Evolutionary conservation across 2,888 invertebrate genomes (phyloP).

Genomic region (Latrodectus hesperus): DNA sequence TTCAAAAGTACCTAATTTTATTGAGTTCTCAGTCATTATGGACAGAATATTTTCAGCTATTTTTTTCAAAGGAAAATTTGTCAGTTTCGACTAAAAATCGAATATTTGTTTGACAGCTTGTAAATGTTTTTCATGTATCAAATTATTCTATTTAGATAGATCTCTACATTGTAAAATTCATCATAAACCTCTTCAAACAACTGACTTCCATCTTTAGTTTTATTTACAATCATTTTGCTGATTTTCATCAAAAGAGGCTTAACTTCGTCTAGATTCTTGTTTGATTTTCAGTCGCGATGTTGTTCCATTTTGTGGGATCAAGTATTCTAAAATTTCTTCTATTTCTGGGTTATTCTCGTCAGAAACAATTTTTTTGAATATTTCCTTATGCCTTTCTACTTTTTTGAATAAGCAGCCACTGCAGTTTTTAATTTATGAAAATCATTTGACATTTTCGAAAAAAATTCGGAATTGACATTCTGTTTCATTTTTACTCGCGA

Average conservation of each 20-base stretch:
- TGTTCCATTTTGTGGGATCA: too few relatives aligned
- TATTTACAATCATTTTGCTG: background rate
- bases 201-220: background rate
- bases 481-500: background rate
- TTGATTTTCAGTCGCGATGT: too few relatives aligned
- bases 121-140: too few relatives aligned
- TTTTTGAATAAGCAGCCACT: background rate
- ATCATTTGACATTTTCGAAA: background rate
- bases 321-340: too few relatives aligned
- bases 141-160: too few relatives aligned
- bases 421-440: background rate
- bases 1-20: background rate
- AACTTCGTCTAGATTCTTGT: too few relatives aligned
- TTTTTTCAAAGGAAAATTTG: too few relatives aligned
- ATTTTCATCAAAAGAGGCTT: background rate
- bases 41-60: too few relatives aligned
- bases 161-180: background rate
- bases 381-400: background rate
- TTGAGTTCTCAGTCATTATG: too few relatives aligned
- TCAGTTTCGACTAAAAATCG: too few relatives aligned
- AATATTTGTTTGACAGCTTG: too few relatives aligned
- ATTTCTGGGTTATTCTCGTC: background rate
- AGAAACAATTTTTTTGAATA: background rate
- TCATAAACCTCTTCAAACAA: background rate
- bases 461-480: background rate